Evolutionary conservation across 2,113 vertebrate genomes (phyloP), one percentile per base, ranked within the genome.

Genomic region (Oreamnos americanus): DNA sequence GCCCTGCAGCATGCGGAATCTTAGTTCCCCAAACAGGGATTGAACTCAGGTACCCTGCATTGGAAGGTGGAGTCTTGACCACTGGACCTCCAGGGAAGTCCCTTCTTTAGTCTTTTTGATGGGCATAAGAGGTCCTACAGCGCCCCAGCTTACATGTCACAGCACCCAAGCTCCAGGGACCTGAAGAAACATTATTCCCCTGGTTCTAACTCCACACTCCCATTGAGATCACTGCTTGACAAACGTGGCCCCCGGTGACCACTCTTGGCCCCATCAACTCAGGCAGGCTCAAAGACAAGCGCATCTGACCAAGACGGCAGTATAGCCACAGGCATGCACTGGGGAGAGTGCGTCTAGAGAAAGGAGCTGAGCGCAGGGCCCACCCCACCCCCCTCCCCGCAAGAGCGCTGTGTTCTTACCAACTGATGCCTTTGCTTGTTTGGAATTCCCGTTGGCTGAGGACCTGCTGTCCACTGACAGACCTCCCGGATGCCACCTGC

Each of bases 301-400:
- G 0, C 1, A 11, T 43, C 5, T 4, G 49, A 43, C 26, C 4
- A 0, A 39, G 87, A 15, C 28, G 2, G 17, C 17, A 15, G 19
- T 2, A 2, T 7, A 1, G 23, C 57, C 30, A 7, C 0, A 0
- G 21, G 81, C 55, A 15, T 2, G 9, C 53, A 8, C 2, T 14
- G 16, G 5, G 9, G 74, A 39, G 2, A 9, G 43, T 7, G 16
- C n/a, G 15, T 16, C 53, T 7, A 21, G n/a, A 76, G 74, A 25
- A 30, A 5, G 53, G 16, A 71, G 53, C 7, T 49, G 78, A 39
- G 39, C 16, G 0, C 67, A 74, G 10, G 23, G 6, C 67, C 19
- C 67, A 12, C 19, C n/a, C 30, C 0, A 0, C 15, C n/a, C 1
- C 1, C 0, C 0, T 45, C 49, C 19, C 21, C 2, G 36, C 19